phyloP scores from a whole-genome alignment of 2,888 invertebrate genomes.

The Escarpia spicata region DNA sequence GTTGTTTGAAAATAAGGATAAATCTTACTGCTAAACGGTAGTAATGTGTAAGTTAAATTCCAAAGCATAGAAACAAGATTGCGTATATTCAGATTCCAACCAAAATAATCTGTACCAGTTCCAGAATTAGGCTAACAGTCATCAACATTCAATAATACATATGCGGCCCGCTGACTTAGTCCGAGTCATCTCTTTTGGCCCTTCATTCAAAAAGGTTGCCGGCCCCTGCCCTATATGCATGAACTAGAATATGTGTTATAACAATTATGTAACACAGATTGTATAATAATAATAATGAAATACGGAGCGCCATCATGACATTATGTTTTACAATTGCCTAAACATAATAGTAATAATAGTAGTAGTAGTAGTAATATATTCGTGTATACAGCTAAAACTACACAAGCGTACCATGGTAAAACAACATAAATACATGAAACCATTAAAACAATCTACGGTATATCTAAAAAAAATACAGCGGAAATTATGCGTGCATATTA shows the following conservation, averaged over 20 bases:
- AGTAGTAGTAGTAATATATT: not conserved
- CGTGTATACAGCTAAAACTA: not conserved
- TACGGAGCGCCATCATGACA: not conserved
- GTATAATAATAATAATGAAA: not conserved
- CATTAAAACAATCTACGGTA: too few species aligned
- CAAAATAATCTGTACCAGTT: not conserved
- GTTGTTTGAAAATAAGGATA: too few species aligned
- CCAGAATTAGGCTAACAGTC: not conserved
- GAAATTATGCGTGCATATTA: too few species aligned
- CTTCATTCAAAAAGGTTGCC: too few species aligned
- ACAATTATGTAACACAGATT: not conserved
- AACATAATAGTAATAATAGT: not conserved
- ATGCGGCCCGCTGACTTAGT: not conserved
- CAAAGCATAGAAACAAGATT: not conserved
- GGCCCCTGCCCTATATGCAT: not conserved
- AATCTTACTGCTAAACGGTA: too few species aligned
- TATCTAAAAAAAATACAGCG: too few species aligned
- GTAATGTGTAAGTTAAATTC: too few species aligned
- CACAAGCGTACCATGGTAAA: too few species aligned
- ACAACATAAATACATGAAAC: not conserved
- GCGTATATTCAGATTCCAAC: not conserved
- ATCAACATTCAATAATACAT: not conserved
- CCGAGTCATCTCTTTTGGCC: not conserved
- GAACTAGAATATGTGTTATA: not conserved
- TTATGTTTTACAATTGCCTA: not conserved